These are phyloP conservation scores for Sciurus vulgaris DNA, from an alignment of 2,797 vertebrate species.

Conservation along the genomic window DNA sequence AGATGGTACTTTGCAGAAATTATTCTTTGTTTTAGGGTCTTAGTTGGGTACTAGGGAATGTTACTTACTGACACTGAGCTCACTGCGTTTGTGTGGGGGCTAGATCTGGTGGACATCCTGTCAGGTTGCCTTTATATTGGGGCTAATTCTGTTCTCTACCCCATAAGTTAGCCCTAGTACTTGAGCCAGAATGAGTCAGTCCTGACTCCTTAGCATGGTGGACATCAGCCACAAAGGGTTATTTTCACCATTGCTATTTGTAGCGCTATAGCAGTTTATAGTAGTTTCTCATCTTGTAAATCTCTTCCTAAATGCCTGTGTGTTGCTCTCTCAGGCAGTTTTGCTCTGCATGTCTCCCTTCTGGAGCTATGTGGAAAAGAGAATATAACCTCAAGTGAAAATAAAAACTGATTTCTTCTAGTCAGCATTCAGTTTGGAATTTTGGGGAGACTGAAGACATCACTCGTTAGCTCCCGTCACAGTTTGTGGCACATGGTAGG, in stretches of 20 bases:
- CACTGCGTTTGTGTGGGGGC: not conserved
- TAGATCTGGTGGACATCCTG: not conserved
- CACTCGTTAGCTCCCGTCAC: not conserved
- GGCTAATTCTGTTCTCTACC: not conserved
- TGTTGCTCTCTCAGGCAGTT: not conserved
- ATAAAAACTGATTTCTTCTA: slow-evolving; percentile 2
- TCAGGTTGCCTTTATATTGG: slow-evolving; percentile 10
- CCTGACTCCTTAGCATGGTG: not conserved
- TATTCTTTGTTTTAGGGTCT: slow-evolving; percentile 19
- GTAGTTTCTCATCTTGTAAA: not conserved
- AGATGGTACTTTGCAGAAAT: not conserved
- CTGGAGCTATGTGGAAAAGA: slow-evolving; percentile 21
- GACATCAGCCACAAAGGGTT: not conserved
- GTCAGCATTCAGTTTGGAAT: slow-evolving; percentile 4
- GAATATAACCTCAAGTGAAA: slow-evolving; percentile 7
- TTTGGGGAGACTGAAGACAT: not conserved
- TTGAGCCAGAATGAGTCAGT: not conserved
- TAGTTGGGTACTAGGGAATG: not conserved
- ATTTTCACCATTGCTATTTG: slow-evolving; percentile 23
- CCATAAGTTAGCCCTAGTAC: not conserved
- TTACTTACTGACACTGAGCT: not conserved
- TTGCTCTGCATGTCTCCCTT: slow-evolving; percentile 56
- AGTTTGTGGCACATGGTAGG: not conserved
- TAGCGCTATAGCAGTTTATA: not conserved
- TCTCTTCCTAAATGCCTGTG: slow-evolving; percentile 42